Evolutionary conservation across 2,888 invertebrate species (phyloP).

Genomic region (Acheta domesticus): DNA sequence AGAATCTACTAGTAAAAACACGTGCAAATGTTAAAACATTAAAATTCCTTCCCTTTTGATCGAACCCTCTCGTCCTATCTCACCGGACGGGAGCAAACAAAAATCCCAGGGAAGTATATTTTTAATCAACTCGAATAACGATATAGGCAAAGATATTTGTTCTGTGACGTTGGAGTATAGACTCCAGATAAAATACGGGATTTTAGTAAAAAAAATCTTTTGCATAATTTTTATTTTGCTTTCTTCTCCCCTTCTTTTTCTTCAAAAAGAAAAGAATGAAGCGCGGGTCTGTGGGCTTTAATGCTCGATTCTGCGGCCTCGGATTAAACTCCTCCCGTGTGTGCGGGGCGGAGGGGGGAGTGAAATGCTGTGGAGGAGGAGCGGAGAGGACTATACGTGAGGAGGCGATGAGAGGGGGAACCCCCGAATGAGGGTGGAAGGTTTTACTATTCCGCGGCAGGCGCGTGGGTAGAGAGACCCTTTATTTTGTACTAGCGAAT

Average conservation of each 20-base stretch:
- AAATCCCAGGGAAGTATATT: too few species aligned
- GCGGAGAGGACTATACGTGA: not conserved
- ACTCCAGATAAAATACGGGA: not conserved
- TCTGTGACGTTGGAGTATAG: not conserved
- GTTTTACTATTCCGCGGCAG: not conserved
- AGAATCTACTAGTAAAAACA: too few species aligned
- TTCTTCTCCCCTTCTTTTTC: not conserved
- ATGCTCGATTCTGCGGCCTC: not conserved
- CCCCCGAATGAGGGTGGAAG: not conserved
- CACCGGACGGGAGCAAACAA: too few species aligned
- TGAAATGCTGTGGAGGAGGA: constrained; percentile 1
- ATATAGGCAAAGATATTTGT: not conserved
- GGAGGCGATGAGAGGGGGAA: constrained; percentile 2
- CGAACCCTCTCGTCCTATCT: too few species aligned
- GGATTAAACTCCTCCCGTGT: constrained; percentile 7
- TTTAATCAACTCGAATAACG: not conserved
- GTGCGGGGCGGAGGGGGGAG: not conserved
- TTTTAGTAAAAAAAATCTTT: not conserved
- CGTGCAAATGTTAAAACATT: too few species aligned
- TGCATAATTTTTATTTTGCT: constrained; percentile 18
- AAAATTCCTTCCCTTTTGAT: too few species aligned
- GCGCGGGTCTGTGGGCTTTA: not conserved
- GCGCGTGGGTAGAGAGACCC: not conserved
- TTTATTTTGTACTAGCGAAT: constrained; percentile 18
- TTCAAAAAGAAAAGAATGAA: not conserved